Conservation (phyloP, 2,797 vertebrate species). For the Pseudomugil gertrudae region DNA sequence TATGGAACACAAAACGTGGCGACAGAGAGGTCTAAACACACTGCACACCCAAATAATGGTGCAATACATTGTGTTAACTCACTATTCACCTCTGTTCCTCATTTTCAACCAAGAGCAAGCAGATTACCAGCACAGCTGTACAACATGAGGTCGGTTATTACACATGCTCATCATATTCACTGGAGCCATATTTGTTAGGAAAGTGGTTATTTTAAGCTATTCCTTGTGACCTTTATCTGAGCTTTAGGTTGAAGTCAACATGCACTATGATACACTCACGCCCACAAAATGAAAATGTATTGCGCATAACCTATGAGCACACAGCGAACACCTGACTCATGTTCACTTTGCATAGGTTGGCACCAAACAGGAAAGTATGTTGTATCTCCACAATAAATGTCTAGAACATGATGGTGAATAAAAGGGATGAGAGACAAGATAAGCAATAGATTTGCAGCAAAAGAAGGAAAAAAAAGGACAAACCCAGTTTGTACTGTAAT, state of each 20-base stretch:
- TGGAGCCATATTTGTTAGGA: conserved; percentile 28
- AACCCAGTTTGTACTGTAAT: conserved; percentile 33
- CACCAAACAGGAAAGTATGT: conserved; percentile 57
- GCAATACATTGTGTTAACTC: conserved; percentile 21
- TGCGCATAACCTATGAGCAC: conserved; percentile 56
- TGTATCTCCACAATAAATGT: conserved; percentile 46
- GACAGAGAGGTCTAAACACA: conserved; percentile 41
- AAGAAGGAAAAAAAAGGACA: conserved; percentile 10
- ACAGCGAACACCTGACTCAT: conserved; percentile 62
- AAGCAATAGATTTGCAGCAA: conserved; percentile 22
- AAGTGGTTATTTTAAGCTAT: conserved; percentile 24
- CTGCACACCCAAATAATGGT: conserved; percentile 40
- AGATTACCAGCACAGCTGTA: conserved; percentile 22
- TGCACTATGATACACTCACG: conserved; percentile 44
- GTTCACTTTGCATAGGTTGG: conserved; percentile 74
- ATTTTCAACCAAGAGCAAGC: conserved; percentile 23
- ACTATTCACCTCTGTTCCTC: conserved; percentile 3
- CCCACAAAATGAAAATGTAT: conserved; percentile 37
- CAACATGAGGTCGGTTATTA: conserved; percentile 24
- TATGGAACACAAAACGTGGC: conserved; percentile 15
- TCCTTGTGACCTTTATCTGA: conserved; percentile 36
- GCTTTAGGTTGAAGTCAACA: conserved; percentile 46
- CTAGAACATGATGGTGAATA: conserved; percentile 47
- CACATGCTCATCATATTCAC: conserved; percentile 18
- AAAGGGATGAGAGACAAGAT: conserved; percentile 31